These are phyloP conservation scores for Philaethria dido DNA, from an alignment of 2,888 invertebrate genomes.

Conservation along the genomic window DNA sequence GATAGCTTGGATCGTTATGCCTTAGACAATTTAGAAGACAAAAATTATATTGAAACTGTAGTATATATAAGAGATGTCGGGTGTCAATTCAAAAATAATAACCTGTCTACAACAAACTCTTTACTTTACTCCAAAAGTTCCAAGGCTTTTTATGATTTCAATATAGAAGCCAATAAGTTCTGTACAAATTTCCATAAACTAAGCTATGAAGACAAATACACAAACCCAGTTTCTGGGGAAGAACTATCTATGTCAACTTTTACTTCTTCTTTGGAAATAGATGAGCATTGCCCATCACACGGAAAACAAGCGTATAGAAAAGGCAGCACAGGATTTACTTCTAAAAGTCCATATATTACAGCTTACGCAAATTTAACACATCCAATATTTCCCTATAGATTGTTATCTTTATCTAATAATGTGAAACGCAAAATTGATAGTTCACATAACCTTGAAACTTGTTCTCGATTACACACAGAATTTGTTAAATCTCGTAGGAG, in stretches of 20 bases:
- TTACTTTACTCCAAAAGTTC: slow-evolving; percentile 56
- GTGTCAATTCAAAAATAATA: slow-evolving; percentile 68
- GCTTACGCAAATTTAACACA: slow-evolving; percentile 50
- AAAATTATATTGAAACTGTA: slow-evolving; percentile 54
- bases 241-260: slow-evolving; percentile 52
- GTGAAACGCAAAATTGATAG: slow-evolving; percentile 21
- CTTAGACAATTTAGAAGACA: slow-evolving; percentile 26
- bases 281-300: slow-evolving; percentile 58
- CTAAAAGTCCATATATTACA: slow-evolving; percentile 52
- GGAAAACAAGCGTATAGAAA: slow-evolving; percentile 45
- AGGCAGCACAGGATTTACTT: slow-evolving; percentile 50
- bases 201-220: slow-evolving; percentile 66
- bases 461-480: slow-evolving; percentile 28
- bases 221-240: slow-evolving; percentile 52
- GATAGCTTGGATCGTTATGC: slow-evolving; percentile 48
- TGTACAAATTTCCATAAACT: slow-evolving; percentile 58
- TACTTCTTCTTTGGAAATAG: slow-evolving; percentile 56
- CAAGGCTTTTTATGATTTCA: slow-evolving; percentile 57
- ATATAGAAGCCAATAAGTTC: slow-evolving; percentile 54
- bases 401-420: slow-evolving; percentile 31
- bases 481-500: slow-evolving; percentile 54
- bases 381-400: slow-evolving; percentile 40
- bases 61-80: slow-evolving; percentile 75
- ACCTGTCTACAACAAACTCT: slow-evolving; percentile 51
- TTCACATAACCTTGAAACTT: slow-evolving; percentile 22